Conservation (phyloP, 2,113 vertebrate species). For the Toxostoma redivivum region DNA sequence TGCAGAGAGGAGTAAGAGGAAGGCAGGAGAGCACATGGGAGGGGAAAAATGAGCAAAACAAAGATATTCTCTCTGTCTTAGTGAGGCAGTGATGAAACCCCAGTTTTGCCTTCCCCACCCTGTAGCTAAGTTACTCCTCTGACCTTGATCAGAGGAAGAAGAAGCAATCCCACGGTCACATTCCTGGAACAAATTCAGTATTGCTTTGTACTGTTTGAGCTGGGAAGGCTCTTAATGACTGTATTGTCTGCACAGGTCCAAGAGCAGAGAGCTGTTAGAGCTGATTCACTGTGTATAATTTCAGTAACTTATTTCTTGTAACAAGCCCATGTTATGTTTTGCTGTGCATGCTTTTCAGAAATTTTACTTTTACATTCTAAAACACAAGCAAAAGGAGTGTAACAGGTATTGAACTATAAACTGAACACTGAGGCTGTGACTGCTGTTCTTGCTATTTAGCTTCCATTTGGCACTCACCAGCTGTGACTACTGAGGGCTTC, state of each 20-base stretch:
- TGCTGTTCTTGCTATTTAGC: not conserved
- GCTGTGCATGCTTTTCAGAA: not conserved
- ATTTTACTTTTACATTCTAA: not conserved
- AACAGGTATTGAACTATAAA: not conserved
- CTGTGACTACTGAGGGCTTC: not conserved
- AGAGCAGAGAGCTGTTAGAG: not conserved
- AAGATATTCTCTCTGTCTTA: not conserved
- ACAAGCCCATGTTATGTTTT: not conserved
- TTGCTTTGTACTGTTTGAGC: not conserved
- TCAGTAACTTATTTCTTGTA: not conserved
- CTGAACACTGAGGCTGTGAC: not conserved
- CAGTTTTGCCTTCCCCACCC: not conserved
- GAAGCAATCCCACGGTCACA: accelerated
- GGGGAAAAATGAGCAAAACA: not conserved
- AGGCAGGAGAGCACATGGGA: not conserved
- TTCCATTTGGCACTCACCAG: not conserved
- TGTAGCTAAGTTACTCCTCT: too few relatives aligned
- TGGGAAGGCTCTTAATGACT: not conserved
- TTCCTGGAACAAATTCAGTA: not conserved
- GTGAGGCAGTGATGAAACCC: not conserved
- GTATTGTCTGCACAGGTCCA: not conserved
- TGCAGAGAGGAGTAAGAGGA: not conserved
- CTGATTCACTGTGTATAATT: not conserved
- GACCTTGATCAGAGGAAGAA: not conserved
- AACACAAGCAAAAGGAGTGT: not conserved